These are phyloP conservation scores for Mylabris sibirica DNA, from an alignment of 2,888 invertebrate species.

Conservation along the genomic window DNA sequence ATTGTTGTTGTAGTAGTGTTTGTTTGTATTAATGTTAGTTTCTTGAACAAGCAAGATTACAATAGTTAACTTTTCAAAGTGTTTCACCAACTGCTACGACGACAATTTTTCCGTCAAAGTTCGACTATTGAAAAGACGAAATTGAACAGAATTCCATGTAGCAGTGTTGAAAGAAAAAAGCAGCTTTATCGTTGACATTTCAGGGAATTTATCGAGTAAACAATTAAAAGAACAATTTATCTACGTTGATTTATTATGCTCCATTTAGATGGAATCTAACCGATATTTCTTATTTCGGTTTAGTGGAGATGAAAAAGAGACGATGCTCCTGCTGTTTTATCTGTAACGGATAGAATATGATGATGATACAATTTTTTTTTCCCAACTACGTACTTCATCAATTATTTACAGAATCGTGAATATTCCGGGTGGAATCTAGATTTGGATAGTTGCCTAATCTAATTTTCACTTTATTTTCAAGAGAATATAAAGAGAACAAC, in stretches of 20 bases:
- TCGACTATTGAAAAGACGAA: neutral
- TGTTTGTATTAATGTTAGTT: neutral
- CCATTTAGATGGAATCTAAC: slow-evolving; percentile 23
- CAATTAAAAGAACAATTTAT: slow-evolving; percentile 28
- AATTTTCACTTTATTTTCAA: no score
- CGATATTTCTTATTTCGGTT: slow-evolving; percentile 21
- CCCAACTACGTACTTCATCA: no score
- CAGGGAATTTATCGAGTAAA: slow-evolving; percentile 22
- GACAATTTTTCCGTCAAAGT: neutral
- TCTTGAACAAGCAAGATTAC: neutral
- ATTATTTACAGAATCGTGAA: no score
- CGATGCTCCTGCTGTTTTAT: neutral
- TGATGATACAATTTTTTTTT: no score
- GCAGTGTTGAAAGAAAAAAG: slow-evolving; percentile 16
- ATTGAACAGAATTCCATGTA: slow-evolving; percentile 10
- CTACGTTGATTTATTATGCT: slow-evolving; percentile 22
- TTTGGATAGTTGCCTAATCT: no score
- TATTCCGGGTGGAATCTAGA: no score
- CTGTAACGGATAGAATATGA: neutral
- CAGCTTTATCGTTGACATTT: slow-evolving; percentile 24
- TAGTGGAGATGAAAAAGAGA: neutral
- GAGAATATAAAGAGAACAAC: no score
- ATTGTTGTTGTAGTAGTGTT: no score
- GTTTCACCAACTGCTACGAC: neutral
- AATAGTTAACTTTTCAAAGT: neutral